Base-by-base conservation (phyloP, 1,140 invertebrate genomes). In the Drosophila dunni region DNA sequence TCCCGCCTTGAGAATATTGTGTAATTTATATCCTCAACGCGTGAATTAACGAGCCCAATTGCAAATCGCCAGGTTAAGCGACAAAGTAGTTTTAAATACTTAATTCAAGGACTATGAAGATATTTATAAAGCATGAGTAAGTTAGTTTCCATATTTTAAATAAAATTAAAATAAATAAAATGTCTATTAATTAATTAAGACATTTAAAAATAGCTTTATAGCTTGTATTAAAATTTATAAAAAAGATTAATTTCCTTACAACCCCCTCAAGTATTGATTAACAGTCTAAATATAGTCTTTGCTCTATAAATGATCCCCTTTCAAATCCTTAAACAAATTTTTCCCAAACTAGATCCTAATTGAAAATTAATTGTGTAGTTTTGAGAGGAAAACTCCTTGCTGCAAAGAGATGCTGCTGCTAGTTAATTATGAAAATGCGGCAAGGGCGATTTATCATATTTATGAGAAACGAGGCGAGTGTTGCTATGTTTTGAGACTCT, bases 1-100 rank as follows among this genome's bases (percentile, higher is more conserved):
- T 84, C 73, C 71, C 74, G 56, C 63, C 71, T 33, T 46, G 56
- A 77, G 64, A 73, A 70, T 50, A 76, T 68, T 75, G 56, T 61
- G 34, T 83, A 71, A 85, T 84, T 85, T 84, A 84, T 85, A 78
- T 74, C 34, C 53, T 38, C 75, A 54, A 68, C 75, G 74, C 76
- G 58, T 62, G 58, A 88, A 88, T 88, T 88, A 82, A 88, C 68
- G 77, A 82, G 69, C 51, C 44, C 54, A 65, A 62, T 60, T 67
- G 64, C 33, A 44, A 29, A 29, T 48, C 24, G 48, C 20, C 48
- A 11, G 24, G n/a, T n/a, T 46, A 24, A 17, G 20, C 5, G n/a
- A 56, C n/a, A 29, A 33, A 29, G 24, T 33, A 13, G 24, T 51
- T 15, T n/a, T n/a, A 8, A 9, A 2, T 53, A 53, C 7, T n/a